Evolutionary conservation across 2,888 invertebrate genomes (phyloP), one percentile per base, ranked within the genome.

Genomic region (Nasonovia ribisnigri): DNA sequence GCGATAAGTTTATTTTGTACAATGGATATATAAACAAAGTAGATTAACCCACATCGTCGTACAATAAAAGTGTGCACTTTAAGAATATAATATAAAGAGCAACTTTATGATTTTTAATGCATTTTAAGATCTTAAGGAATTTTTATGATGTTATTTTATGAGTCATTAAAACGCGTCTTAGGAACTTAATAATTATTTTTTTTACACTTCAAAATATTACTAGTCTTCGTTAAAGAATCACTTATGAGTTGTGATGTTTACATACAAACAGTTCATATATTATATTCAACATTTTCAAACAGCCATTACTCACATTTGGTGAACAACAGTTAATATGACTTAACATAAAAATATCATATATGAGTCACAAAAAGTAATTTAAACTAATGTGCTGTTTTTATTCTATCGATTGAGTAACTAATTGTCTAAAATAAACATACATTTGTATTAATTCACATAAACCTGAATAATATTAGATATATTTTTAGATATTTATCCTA

Each of bases 121-220:
- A 36, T 92, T 86, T 86, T 57, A 54, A 54, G 20, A 36, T 86
- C 57, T n/a, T 92, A 86, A 48, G 20, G 90, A n/a, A 90, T 90
- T 77, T 77, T 57, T 89, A 60, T 29, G 89, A 60, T 60, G 16
- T 29, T 60, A 43, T 60, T 90, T 90, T 90, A 90, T 77, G 77
- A 77, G 77, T 77, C 77, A n/a, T 46, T 90, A 90, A 90, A 67
- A 90, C 67, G n/a, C 60, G 10, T 90, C 48, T 90, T 48, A 48
- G 36, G 48, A 90, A 77, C 77, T 46, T 51, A n/a, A 67, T 90
- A 90, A 90, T 90, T 90, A 90, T 90, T 46, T 20, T 67, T 60
- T 90, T 46, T 90, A 90, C 90, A 67, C 90, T 90, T n/a, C 11
- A 57, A 88, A 88, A n/a, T 88, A 88, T 51, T 43, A 88, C 54